phyloP scores from a whole-genome alignment of 2,113 vertebrate genomes.

The Trochalopteron elliotii region DNA sequence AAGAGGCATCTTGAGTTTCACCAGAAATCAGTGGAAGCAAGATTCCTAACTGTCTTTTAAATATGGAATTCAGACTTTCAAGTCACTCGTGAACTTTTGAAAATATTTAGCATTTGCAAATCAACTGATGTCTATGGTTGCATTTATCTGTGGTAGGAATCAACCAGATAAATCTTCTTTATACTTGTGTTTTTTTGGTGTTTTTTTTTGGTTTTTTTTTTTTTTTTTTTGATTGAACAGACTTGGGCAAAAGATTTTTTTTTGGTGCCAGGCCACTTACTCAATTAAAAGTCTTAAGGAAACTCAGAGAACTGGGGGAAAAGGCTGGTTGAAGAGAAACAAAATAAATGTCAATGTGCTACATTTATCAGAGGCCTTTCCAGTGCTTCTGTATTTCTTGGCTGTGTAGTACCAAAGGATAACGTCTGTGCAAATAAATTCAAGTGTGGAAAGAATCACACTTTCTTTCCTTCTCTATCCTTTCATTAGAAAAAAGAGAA shows the following conservation, averaged over 20 bases:
- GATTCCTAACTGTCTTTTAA: neutral
- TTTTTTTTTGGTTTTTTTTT: neutral
- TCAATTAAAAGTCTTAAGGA: neutral
- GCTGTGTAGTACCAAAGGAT: neutral
- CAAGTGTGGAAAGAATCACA: neutral
- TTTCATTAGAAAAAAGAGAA: neutral
- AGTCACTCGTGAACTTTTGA: neutral
- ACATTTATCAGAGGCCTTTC: neutral
- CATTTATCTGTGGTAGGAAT: neutral
- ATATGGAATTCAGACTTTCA: neutral
- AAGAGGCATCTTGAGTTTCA: neutral
- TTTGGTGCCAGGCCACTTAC: neutral
- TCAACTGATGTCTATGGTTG: neutral
- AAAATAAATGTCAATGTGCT: neutral
- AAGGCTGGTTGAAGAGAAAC: neutral
- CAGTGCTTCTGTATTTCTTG: neutral
- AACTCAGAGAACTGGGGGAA: neutral
- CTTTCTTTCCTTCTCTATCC: neutral
- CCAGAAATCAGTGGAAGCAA: neutral
- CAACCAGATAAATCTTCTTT: neutral
- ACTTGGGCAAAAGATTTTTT: neutral
- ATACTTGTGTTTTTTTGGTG: neutral
- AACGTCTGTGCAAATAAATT: neutral
- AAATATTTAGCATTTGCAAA: neutral
- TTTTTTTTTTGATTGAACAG: neutral